Evolutionary conservation across 2,113 vertebrate genomes (phyloP).

Genomic region (Lepus europaeus): DNA sequence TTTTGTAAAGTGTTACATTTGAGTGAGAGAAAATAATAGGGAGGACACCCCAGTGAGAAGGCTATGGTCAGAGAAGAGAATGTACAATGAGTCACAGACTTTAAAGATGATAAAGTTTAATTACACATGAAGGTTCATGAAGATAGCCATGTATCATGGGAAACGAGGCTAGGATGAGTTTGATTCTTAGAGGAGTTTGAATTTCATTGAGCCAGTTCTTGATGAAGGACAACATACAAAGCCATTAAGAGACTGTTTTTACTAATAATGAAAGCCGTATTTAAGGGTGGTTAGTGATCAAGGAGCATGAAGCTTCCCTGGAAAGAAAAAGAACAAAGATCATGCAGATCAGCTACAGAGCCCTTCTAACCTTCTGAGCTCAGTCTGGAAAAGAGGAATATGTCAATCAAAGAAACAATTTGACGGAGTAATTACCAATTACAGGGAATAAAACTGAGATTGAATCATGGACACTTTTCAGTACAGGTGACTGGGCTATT

Average conservation of each 20-base stretch:
- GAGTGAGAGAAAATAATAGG: slow-evolving; percentile 29
- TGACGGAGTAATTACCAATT: neutral
- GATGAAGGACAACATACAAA: neutral
- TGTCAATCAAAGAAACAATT: neutral
- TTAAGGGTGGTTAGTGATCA: neutral
- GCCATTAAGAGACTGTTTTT: neutral
- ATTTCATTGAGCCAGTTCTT: slow-evolving; percentile 51
- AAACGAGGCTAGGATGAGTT: neutral
- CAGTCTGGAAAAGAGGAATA: neutral
- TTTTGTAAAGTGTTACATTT: slow-evolving; percentile 47
- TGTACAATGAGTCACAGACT: neutral
- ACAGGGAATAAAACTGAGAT: neutral
- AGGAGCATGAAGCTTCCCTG: neutral
- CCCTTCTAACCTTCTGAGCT: neutral
- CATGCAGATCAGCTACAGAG: neutral
- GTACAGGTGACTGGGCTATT: neutral
- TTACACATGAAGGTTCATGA: neutral
- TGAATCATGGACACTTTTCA: neutral
- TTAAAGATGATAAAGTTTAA: neutral
- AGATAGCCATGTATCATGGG: neutral
- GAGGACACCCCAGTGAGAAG: neutral
- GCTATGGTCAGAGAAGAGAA: neutral
- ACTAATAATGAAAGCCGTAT: neutral
- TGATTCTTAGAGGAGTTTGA: slow-evolving; percentile 6
- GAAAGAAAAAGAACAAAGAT: neutral